Conservation (phyloP, 2,113 vertebrate species). For the Rhea americana region DNA sequence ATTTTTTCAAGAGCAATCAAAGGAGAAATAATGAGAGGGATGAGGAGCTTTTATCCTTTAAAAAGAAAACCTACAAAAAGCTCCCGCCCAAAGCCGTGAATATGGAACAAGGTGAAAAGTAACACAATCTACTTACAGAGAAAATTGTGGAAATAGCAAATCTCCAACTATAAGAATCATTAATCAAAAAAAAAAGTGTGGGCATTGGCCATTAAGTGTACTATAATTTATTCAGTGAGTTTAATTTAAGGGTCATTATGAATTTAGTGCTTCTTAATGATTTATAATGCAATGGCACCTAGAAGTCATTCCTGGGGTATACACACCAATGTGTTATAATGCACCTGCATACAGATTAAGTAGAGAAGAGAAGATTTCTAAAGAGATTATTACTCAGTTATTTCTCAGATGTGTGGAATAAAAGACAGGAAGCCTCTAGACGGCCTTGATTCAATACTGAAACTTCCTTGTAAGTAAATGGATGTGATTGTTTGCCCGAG, state of each 20-base stretch:
- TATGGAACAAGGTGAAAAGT: background rate
- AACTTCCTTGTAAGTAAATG: background rate
- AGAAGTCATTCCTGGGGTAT: conserved; percentile 2
- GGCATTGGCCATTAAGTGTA: background rate
- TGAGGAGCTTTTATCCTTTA: background rate
- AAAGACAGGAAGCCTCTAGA: background rate
- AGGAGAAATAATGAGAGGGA: background rate
- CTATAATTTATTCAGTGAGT: conserved; percentile 4
- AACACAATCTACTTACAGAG: background rate
- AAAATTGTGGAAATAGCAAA: background rate
- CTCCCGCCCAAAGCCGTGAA: background rate
- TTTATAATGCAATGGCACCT: conserved; percentile 1
- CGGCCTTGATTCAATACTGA: background rate
- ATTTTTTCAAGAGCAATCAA: background rate
- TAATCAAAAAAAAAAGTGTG: background rate
- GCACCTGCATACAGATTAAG: background rate
- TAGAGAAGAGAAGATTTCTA: background rate
- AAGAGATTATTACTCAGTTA: background rate
- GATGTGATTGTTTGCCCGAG: background rate
- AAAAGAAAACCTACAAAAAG: background rate
- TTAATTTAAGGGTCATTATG: conserved; percentile 30
- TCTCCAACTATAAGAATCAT: background rate
- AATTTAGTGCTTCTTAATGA: conserved; percentile 18
- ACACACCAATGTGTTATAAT: background rate
- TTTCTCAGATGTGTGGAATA: background rate